These are phyloP conservation scores for Masnerella sp. DNA, from an alignment of 2,888 invertebrate species.

Conservation along the genomic window DNA sequence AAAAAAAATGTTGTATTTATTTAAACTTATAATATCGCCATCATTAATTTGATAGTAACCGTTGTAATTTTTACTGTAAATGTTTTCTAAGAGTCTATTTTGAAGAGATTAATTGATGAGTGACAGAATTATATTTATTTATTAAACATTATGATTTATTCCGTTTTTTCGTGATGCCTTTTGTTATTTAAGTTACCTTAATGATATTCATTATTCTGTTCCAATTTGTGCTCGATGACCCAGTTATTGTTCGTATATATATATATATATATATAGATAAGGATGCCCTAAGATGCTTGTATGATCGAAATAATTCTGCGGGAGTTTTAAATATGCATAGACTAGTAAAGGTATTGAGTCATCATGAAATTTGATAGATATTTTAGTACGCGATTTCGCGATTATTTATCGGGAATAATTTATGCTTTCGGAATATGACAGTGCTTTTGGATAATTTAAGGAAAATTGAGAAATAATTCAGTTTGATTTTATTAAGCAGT, in stretches of 20 bases:
- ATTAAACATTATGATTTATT: background rate
- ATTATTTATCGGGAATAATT: background rate
- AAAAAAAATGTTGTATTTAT: no score
- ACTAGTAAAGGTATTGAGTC: background rate
- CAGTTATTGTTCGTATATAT: constrained; percentile 26
- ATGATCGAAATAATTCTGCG: constrained; percentile 16
- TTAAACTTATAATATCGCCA: no score
- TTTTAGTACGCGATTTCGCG: background rate
- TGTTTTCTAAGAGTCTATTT: no score
- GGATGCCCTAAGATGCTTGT: constrained; percentile 3
- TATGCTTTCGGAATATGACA: background rate
- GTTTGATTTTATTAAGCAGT: no score
- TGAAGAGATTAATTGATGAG: no score
- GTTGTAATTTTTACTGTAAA: no score
- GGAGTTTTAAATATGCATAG: constrained; percentile 7
- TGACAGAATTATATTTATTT: no score
- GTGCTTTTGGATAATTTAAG: background rate
- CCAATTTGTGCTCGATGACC: constrained; percentile 21
- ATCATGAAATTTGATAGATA: background rate
- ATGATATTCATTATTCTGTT: constrained; percentile 13
- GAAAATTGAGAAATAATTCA: background rate
- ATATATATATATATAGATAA: background rate
- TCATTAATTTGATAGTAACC: no score
- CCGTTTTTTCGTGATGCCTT: background rate
- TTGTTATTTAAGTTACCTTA: constrained; percentile 14